Evolutionary conservation across 2,113 vertebrate genomes (phyloP).

Genomic region (Hydrochoerus hydrochaeris): DNA sequence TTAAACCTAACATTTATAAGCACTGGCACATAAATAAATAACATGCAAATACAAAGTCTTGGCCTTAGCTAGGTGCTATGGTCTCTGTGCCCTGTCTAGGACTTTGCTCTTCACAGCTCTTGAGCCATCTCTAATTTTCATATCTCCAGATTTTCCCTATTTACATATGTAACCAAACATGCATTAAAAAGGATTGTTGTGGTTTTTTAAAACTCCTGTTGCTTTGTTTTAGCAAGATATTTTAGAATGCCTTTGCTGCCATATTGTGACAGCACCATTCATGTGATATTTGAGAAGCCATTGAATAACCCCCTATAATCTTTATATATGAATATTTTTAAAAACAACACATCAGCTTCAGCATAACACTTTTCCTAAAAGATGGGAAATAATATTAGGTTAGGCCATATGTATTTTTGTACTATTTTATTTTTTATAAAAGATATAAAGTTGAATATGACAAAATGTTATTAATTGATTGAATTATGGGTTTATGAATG

Average conservation of each 20-base stretch:
- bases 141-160: not conserved
- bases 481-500: not conserved
- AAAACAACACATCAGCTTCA: not conserved
- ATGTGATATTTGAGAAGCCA: constrained; percentile 30
- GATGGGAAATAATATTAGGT: not conserved
- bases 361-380: not conserved
- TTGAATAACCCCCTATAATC: not conserved
- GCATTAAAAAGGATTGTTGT: not conserved
- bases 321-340: not conserved
- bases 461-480: constrained; percentile 43
- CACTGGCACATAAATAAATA: not conserved
- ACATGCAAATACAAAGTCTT: not conserved
- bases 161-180: not conserved
- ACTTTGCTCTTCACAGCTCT: not conserved
- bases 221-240: not conserved
- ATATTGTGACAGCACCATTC: not conserved
- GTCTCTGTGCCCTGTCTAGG: not conserved
- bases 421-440: constrained; percentile 28
- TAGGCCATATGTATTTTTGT: not conserved
- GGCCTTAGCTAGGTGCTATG: not conserved
- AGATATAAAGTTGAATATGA: constrained; percentile 40
- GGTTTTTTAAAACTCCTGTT: not conserved
- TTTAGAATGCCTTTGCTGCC: not conserved
- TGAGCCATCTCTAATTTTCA: not conserved
- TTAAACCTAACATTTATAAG: not conserved